Conservation (phyloP, 2,113 vertebrate genomes). For the Petrocephalus microphthalmus region DNA sequence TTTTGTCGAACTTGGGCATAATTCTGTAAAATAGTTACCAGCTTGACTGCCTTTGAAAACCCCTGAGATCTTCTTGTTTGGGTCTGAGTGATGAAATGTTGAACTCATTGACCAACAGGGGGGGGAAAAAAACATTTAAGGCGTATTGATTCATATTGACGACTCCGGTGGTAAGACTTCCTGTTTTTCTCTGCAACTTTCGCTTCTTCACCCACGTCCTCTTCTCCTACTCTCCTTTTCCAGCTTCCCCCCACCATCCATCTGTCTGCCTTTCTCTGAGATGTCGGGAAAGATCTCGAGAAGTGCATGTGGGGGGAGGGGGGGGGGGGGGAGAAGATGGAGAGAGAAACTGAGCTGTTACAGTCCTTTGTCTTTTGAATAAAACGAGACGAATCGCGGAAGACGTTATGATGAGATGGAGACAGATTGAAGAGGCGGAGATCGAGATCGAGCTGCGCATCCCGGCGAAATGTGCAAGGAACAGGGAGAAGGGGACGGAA, state of each 20-base stretch:
- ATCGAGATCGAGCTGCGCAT: neutral
- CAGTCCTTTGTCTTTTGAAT: neutral
- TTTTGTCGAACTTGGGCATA: neutral
- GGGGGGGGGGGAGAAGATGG: neutral
- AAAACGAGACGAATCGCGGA: neutral
- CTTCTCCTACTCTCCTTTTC: neutral
- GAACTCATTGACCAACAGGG: neutral
- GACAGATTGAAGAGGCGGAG: neutral
- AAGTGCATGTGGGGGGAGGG: neutral
- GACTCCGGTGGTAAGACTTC: neutral
- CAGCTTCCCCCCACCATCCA: neutral
- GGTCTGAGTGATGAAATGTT: neutral
- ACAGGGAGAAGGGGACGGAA: neutral
- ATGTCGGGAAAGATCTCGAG: neutral
- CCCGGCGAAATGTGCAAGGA: neutral
- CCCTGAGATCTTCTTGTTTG: neutral
- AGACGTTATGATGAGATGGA: neutral
- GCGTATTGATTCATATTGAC: neutral
- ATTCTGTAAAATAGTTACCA: neutral
- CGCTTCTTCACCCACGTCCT: neutral
- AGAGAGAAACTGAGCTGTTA: neutral
- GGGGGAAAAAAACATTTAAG: neutral
- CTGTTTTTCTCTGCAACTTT: neutral
- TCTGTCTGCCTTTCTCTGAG: neutral
- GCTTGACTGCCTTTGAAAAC: neutral